Evolutionary conservation across 2,113 vertebrate genomes (phyloP), one percentile per base, ranked within the genome.

Genomic region (Oncorhynchus keta): DNA sequence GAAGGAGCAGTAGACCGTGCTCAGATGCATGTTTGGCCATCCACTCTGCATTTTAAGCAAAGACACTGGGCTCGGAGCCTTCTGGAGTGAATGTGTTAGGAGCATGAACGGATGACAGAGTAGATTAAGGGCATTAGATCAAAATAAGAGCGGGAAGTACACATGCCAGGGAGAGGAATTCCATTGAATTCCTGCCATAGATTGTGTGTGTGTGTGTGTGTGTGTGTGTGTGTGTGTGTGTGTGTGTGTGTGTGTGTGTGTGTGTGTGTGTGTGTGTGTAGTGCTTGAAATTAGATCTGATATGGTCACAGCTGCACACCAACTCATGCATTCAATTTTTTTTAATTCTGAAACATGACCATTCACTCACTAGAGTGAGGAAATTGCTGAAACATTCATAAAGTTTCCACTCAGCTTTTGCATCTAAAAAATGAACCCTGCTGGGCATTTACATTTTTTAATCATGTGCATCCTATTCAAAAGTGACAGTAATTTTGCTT

Each of bases 251-350:
- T 24, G 24, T 24, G 24, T 24, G 24, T 24, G 24, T 24, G 24
- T 24, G 1, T 24, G 24, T 24, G 24, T 24, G 24, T 24, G 24
- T 24, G 24, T 24, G 24, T 24, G 24, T 24, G 24, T 24, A 65
- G 79, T 86, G 82, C 81, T 87, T 68, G 85, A 87, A 87, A 85
- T 82, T 83, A 87, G 88, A 94, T 94, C 93, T 81, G 89, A 91
- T 89, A 92, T 86, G 93, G 95, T 93, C 92, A 83, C 94, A 95
- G 95, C 95, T 95, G 94, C 92, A 88, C 92, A 93, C 90, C 83
- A 91, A 94, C 95, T 93, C 94, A 89, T 95, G 95, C 95, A 95
- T 94, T 97, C 94, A 95, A 95, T 95, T 93, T 91, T 95, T 55
- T 90, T 3, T 0, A 3, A 85, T 92, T 93, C 90, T 94, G 95